Percentiles rank a stretch among this genome's conserved stretches.
These are phyloP conservation scores for Lepus townsendii DNA, from an alignment of 2,797 vertebrate species.

Conservation along the genomic window DNA sequence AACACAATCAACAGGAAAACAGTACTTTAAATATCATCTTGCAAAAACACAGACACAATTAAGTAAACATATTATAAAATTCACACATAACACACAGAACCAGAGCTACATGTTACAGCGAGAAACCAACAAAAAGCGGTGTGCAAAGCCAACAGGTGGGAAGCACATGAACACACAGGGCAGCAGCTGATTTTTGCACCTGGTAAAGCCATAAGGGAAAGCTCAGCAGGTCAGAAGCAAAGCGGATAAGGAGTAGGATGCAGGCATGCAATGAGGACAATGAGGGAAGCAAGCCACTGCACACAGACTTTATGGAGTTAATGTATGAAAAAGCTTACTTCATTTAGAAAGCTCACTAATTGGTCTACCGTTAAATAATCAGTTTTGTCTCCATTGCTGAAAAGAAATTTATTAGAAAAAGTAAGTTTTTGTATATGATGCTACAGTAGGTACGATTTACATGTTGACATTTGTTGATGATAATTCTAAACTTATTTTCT, in stretches of 20 bases:
- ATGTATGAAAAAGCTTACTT: constrained; percentile 99
- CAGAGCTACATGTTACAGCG: constrained; percentile 80
- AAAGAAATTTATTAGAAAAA: constrained; percentile 99
- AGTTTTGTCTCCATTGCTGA: constrained; percentile 99
- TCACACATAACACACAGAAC: constrained; percentile 72
- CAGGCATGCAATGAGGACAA: constrained; percentile 89
- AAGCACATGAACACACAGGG: constrained; percentile 80
- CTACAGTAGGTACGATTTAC: constrained; percentile 91
- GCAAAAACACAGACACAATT: constrained; percentile 76
- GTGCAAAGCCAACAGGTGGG: constrained; percentile 85
- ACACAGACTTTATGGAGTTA: constrained; percentile 95
- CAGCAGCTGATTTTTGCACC: constrained; percentile 89
- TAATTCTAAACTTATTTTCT: constrained; percentile 84
- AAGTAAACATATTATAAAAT: constrained; percentile 73
- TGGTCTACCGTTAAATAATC: constrained; percentile 99
- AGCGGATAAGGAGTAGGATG: constrained; percentile 73
- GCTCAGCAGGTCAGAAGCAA: constrained; percentile 86
- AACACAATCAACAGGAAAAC: constrained; percentile 69
- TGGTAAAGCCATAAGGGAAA: constrained; percentile 88
- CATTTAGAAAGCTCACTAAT: constrained; percentile 99
- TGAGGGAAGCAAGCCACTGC: constrained; percentile 91
- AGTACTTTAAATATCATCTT: constrained; percentile 73
- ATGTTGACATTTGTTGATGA: constrained; percentile 89
- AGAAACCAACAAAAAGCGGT: constrained; percentile 84
- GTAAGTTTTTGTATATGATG: constrained; percentile 91